These are phyloP conservation scores for Ormyrus nitidulus DNA, from an alignment of 2,888 invertebrate genomes.

Conservation along the genomic window DNA sequence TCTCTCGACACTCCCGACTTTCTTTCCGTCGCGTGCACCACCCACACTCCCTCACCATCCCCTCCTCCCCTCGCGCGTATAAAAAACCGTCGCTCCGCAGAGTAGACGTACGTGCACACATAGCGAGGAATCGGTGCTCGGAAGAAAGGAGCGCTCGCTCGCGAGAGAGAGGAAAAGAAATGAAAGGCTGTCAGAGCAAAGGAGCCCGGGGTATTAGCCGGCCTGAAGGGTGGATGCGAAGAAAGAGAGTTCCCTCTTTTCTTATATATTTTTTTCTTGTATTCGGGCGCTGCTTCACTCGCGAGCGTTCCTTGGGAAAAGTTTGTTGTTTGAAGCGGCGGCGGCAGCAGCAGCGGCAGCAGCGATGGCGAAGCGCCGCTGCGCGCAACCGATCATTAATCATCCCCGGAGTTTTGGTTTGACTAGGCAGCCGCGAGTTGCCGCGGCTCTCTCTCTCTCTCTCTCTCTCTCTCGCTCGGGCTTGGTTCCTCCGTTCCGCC, in stretches of 20 bases:
- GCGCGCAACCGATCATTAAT: constrained; percentile 77
- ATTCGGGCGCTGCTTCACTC: constrained; percentile 59
- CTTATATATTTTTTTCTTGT: constrained; percentile 74
- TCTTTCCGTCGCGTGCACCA: neutral
- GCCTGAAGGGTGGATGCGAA: constrained; percentile 75
- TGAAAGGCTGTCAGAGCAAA: constrained; percentile 70
- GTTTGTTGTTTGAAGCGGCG: constrained; percentile 81
- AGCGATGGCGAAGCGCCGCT: constrained; percentile 45
- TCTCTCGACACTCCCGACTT: neutral
- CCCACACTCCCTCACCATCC: too few relatives aligned
- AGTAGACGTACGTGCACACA: neutral
- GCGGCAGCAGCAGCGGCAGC: constrained; percentile 60
- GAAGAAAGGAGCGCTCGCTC: neutral
- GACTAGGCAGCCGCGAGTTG: constrained; percentile 62
- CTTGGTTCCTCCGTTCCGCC: constrained; percentile 56
- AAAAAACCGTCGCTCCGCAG: neutral
- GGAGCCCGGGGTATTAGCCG: constrained; percentile 72
- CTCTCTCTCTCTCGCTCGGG: constrained; percentile 32
- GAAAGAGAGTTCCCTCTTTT: constrained; percentile 74
- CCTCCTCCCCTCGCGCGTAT: neutral
- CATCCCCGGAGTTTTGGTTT: constrained; percentile 77
- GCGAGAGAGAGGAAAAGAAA: constrained; percentile 66
- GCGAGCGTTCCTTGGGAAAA: constrained; percentile 78
- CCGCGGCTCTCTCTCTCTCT: constrained; percentile 24
- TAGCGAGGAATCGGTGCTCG: constrained; percentile 22